phyloP scores from a whole-genome alignment of 2,888 invertebrate species.

The Panorpa germanica region DNA sequence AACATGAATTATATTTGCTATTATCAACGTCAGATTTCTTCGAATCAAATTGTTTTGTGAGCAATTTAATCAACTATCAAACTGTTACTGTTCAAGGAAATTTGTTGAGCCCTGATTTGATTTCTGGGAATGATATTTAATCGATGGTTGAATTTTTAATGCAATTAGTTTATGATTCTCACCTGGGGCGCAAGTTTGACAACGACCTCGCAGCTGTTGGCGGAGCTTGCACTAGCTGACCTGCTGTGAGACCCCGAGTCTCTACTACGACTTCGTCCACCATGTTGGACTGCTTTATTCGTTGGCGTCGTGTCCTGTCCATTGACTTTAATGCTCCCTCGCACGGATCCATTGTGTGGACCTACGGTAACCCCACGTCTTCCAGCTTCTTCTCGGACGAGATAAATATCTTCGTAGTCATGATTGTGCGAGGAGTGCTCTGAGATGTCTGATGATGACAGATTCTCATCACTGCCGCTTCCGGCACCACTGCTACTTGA shows the following conservation, averaged over 20 bases:
- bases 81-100: too few species aligned
- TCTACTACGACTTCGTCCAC: conserved; percentile 32
- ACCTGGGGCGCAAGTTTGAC: conserved; percentile 16
- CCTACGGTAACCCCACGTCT: conserved; percentile 3
- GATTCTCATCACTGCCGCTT: conserved; percentile 37
- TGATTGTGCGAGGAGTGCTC: conserved; percentile 28
- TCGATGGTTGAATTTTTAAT: too few species aligned
- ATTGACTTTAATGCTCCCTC: conserved; percentile 14
- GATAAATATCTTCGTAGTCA: conserved; percentile 68
- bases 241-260: conserved; percentile 62
- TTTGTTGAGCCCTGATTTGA: too few species aligned
- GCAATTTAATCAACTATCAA: too few species aligned
- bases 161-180: background rate
- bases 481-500: conserved; percentile 47
- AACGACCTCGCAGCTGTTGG: conserved; percentile 24
- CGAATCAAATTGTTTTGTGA: too few species aligned
- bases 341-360: conserved; percentile 4
- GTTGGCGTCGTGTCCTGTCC: conserved; percentile 15
- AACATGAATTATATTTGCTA: too few species aligned
- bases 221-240: conserved; percentile 38
- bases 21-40: too few species aligned
- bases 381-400: conserved; percentile 39
- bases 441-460: conserved; percentile 20
- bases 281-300: conserved; percentile 18
- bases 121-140: too few species aligned